These are phyloP conservation scores for Serilophus lunatus DNA, from an alignment of 2,113 vertebrate genomes.

Conservation along the genomic window DNA sequence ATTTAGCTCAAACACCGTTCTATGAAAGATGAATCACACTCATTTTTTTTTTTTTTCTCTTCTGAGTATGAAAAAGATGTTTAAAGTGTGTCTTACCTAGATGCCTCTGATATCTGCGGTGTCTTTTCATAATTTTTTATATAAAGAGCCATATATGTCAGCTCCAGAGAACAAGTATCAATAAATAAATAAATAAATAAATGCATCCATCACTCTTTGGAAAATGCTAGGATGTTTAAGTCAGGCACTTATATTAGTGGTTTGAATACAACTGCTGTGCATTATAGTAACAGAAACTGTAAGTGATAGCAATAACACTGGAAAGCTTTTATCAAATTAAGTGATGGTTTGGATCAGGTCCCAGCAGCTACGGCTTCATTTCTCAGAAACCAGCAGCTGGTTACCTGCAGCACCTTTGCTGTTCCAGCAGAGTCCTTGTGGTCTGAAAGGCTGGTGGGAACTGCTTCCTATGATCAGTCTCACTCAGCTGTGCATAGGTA, in stretches of 20 bases:
- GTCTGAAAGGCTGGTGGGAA: not conserved
- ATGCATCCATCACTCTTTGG: not conserved
- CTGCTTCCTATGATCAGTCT: not conserved
- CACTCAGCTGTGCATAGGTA: not conserved
- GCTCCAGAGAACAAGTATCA: not conserved
- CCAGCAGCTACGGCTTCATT: not conserved
- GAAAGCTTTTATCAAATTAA: slow-evolving; percentile 44
- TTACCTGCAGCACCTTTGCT: not conserved
- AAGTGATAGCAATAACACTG: slow-evolving; percentile 14
- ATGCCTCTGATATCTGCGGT: not conserved
- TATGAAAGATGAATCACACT: not conserved
- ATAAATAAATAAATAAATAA: not conserved
- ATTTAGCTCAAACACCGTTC: not conserved
- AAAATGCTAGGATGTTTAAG: not conserved
- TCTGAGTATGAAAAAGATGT: not conserved
- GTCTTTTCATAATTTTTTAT: not conserved
- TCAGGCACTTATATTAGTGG: not conserved
- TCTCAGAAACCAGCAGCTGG: not conserved
- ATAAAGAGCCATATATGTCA: not conserved
- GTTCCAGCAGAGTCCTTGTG: not conserved
- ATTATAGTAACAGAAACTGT: slow-evolving; percentile 8
- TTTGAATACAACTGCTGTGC: not conserved
- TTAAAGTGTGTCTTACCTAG: not conserved
- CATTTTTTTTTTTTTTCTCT: not conserved
- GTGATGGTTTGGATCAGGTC: not conserved